phyloP scores from a whole-genome alignment of 2,888 invertebrate species.

The Platycheirus rosarum region DNA sequence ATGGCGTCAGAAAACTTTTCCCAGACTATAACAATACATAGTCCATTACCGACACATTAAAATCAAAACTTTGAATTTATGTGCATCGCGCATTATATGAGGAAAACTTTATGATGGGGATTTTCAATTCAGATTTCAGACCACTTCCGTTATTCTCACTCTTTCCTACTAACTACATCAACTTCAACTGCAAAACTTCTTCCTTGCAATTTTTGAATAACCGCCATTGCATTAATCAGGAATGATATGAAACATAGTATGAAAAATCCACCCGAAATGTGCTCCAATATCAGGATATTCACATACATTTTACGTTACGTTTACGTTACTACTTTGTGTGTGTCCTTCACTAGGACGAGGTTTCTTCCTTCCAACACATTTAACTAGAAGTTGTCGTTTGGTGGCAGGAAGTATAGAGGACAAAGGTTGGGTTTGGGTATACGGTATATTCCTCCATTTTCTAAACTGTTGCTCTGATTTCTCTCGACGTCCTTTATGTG shows the following conservation, averaged over 20 bases:
- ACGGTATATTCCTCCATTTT: slow-evolving; percentile 10
- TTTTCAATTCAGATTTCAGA: slow-evolving; percentile 41
- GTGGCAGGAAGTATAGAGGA: neutral
- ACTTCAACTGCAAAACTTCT: slow-evolving; percentile 22
- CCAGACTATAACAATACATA: slow-evolving; percentile 10
- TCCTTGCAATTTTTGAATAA: slow-evolving; percentile 38
- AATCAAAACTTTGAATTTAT: slow-evolving; percentile 41
- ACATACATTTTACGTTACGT: slow-evolving; percentile 51
- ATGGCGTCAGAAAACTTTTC: slow-evolving; percentile 23
- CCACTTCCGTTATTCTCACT: slow-evolving; percentile 29
- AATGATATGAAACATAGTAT: slow-evolving; percentile 32
- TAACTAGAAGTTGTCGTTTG: slow-evolving; percentile 1
- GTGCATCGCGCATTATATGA: slow-evolving; percentile 29
- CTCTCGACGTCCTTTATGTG: neutral
- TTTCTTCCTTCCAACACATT: slow-evolving; percentile 6
- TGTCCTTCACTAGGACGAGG: slow-evolving; percentile 35
- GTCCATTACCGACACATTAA: slow-evolving; percentile 57
- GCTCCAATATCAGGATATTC: slow-evolving; percentile 38
- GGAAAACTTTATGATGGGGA: slow-evolving; percentile 34
- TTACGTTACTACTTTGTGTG: slow-evolving; percentile 23
- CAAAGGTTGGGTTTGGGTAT: neutral
- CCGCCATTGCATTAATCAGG: slow-evolving; percentile 28
- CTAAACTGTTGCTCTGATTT: slow-evolving; percentile 72
- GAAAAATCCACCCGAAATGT: slow-evolving; percentile 43
- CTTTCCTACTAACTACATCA: slow-evolving; percentile 1